Evolutionary conservation across 2,113 vertebrate species (phyloP), one percentile per base, ranked within the genome.

Genomic region (Chrysemys picta): DNA sequence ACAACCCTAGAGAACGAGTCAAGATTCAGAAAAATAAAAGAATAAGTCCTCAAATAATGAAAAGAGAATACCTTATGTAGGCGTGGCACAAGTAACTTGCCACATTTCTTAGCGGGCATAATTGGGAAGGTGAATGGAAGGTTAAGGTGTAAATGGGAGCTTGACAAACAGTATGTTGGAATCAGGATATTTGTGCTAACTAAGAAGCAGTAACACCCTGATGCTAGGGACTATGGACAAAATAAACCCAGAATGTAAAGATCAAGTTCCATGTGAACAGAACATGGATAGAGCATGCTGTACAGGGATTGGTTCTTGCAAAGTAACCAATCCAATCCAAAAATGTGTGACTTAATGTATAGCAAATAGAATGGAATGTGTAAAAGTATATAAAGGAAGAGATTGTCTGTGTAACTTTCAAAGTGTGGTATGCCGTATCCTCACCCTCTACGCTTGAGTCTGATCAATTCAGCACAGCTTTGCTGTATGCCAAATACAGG

Each of bases 21-120:
- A 92, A 27, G 24, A 81, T 87, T 22, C 2, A 81, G 47, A 45
- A 0, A 47, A 88, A 79, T 54, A 47, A 75, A 47, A 25, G 25
- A 10, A 4, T 0, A 8, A 35, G 29, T 50, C 3, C 3, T 3
- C 56, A n/a, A 80, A 57, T 1, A 65, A 24, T 25, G 3, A 47
- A 47, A 78, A 38, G 19, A 10, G n/a, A 38, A 38, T 72, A 72
- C 19, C 21, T 38, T 38, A 22, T 72, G n/a, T 38, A 38, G n/a
- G 19, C 19, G n/a, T 72, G n/a, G 21, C n/a, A 38, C 38, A n/a
- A 72, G n/a, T 38, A 38, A 72, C 65, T 38, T 72, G 65, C n/a
- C 65, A 38, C n/a, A 72, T 72, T 72, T 72, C 65, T 72, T 72
- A 38, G 65, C 11, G n/a, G n/a, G 65, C 65, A 22, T 72, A 72